phyloP scores from a whole-genome alignment of 2,113 vertebrate species.

The Aythya baeri region DNA sequence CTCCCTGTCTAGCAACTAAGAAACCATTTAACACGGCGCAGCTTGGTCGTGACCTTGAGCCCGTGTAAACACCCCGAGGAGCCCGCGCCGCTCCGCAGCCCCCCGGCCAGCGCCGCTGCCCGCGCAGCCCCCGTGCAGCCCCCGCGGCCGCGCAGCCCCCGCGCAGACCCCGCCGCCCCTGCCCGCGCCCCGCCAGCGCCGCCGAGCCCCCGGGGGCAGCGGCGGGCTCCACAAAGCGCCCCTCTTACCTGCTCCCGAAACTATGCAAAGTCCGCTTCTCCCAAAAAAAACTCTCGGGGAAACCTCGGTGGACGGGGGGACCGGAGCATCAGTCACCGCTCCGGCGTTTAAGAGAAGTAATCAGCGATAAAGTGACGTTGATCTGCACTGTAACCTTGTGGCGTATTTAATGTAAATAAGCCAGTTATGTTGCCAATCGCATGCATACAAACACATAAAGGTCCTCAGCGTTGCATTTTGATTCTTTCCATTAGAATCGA shows the following conservation, averaged over 20 bases:
- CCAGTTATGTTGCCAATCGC: conserved; percentile 97
- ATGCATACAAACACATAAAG: conserved; percentile 87
- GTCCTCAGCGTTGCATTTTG: conserved; percentile 88
- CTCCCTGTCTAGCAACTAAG: conserved; percentile 80
- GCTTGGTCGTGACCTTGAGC: conserved; percentile 94
- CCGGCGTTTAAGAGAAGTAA: conserved; percentile 96
- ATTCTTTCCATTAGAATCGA: conserved; percentile 88
- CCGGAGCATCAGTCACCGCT: conserved; percentile 90
- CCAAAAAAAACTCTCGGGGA: conserved; percentile 85
- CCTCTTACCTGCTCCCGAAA: conserved; percentile 91
- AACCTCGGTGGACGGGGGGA: conserved; percentile 85
- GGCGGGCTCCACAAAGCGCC: conserved; percentile 71
- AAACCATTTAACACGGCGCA: conserved; percentile 83
- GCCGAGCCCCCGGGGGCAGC: conserved; percentile 61
- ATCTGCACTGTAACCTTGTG: conserved; percentile 99
- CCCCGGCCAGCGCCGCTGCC: conserved; percentile 47
- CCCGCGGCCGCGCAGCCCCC: conserved; percentile 34
- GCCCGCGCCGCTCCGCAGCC: conserved; percentile 63
- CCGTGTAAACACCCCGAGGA: conserved; percentile 89
- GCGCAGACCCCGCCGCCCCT: conserved; percentile 49
- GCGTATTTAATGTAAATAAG: conserved; percentile 99
- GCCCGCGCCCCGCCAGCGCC: conserved; percentile 67
- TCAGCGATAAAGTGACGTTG: conserved; percentile 99
- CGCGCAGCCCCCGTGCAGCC: conserved; percentile 67
- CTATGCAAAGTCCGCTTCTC: conserved; percentile 85